Evolutionary conservation across 2,888 invertebrate genomes (phyloP), one percentile per base, ranked within the genome.

Genomic region (Apotomis betuletana): DNA sequence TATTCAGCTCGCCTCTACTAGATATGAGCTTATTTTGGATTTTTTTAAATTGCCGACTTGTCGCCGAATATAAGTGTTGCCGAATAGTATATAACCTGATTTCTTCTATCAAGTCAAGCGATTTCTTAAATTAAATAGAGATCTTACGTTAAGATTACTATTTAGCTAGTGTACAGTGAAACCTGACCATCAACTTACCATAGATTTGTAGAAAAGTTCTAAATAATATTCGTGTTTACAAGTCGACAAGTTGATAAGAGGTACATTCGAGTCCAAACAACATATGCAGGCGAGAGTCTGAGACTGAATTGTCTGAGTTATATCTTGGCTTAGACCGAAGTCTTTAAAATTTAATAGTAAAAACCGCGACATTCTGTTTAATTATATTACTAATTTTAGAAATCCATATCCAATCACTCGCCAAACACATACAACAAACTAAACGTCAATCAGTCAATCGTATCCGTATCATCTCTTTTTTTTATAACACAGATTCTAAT

Each of bases 181-280:
- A 38, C 10, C 38, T 3, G 9, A 46, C 8, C 38, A 4, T 9
- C 13, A 27, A 74, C 67, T 58, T 72, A 84, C 84, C 74, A 80
- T 49, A 0, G 78, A 76, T 63, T 71, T 72, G 0, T 49, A 38
- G 41, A 82, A 78, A 12, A 10, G 65, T 12, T 81, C 69, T 36
- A 85, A 69, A 57, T 77, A 83, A 4, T 73, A 77, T 0, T 71
- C 63, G 71, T 85, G 85, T 0, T 52, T 57, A 65, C 84, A 85
- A 5, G 69, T 77, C 2, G 57, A 0, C 3, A 83, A 59, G 27
- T 74, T 76, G 0, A 83, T 46, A 9, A 78, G 75, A 0, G 76
- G 73, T 0, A 70, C 74, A n/a, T 76, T 74, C n/a, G 68, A 73
- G 36, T 77, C 61, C 8, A 83, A 75, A 67, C 84, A 84, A 12